Base-by-base conservation (phyloP, 2,797 vertebrate species). In the Tadarida brasiliensis region DNA sequence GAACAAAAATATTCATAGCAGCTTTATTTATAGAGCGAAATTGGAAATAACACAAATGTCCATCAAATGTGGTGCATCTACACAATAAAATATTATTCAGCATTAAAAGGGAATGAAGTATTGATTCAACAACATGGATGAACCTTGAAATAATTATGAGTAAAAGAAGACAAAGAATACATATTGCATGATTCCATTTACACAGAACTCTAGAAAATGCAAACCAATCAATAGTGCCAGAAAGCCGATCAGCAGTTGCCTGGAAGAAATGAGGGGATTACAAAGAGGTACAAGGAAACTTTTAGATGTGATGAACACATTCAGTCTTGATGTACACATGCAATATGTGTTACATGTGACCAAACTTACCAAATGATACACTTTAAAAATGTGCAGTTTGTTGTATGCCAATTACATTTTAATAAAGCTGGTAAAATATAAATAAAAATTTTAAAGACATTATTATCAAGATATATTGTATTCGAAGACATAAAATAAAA, bases 341-440 rank as follows among this genome's bases (percentile, higher is more conserved):
- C 26, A 7, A 44, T 30, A 15, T 15, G 30, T 44, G 9, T 78
- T 33, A 65, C 15, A 56, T 28, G 44, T 76, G 78, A 68, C 87
- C 89, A 77, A 84, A 77, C 33, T 83, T 78, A 89, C 11, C 30
- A 74, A 87, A 61, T 35, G n/a, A 47, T 14, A 82, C 19, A 82
- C 24, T 57, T 73, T 28, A 94, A 65, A 82, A 24, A 87, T 28
- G 22, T 22, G 5, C 17, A 74, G 20, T 74, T 88, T 73, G 33
- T n/a, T 67, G 17, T 47, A 22, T 56, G 33, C 7, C 61, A 84
- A n/a, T 59, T 49, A 67, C 11, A 68, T 11, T n/a, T 76, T 59
- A 77, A 68, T 83, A 83, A 87, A 73, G 56, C 47, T 82, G 44
- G 57, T 82, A 81, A 65, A 89, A 76, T 82, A 76, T 17, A 89